Evolutionary conservation across 2,797 vertebrate genomes (phyloP), one percentile per base, ranked within the genome.

Genomic region (Mastacembelus armatus): DNA sequence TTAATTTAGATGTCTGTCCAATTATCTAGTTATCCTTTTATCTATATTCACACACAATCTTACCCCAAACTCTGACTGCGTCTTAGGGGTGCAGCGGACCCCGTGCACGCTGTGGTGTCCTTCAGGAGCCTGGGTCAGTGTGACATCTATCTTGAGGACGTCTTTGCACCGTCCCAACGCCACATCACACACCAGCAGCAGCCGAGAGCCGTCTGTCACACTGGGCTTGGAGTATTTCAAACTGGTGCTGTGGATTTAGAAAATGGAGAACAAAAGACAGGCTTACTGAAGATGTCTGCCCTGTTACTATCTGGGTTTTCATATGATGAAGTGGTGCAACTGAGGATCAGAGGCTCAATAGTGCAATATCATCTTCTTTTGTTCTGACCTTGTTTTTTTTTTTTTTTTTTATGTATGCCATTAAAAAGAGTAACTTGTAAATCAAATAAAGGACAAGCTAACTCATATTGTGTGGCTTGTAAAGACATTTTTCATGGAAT

Each of bases 111-210:
- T 97, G 83, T 94, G 26, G 56, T 93, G 91, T 35, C 93, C 94
- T 0, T 85, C 62, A 0, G 95, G 96, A 11, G 95, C 92, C 29
- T 75, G 65, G 3, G 72, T 93, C 69, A 97, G 86, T 0, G 76
- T 87, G 26, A 65, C 4, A 78, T 95, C 91, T 64, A 22, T 92
- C 35, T 78, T 61, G 26, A 32, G 12, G 19, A 94, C 33, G 9
- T 94, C 59, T 73, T 59, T 68, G 77, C 93, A 94, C 4, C 36
- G 73, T 10, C 96, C 96, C 36, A 96, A 80, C 1, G 95, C 95
- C 55, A 96, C 95, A 0, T 96, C 94, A 75, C 95, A 96, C 61
- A 96, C 68, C 55, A 95, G 66, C 80, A 97, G 40, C 51, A 96
- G 72, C 22, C 92, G 90, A 3, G 88, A 89, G 60, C 95, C 95